These are phyloP conservation scores for Nebria brevicollis DNA, from an alignment of 2,888 invertebrate genomes.

Conservation along the genomic window DNA sequence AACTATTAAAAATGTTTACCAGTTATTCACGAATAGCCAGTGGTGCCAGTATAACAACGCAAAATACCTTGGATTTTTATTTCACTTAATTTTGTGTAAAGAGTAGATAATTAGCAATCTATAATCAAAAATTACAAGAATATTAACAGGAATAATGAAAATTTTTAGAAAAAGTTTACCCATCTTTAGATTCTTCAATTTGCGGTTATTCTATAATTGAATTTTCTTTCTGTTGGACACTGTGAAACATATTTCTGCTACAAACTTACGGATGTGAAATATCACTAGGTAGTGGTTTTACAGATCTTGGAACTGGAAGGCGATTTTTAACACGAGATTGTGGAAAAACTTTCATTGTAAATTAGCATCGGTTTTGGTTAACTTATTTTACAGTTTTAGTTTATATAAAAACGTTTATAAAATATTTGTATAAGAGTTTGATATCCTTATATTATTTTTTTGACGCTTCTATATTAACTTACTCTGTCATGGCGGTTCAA, in stretches of 20 bases:
- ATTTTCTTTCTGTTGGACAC: neutral
- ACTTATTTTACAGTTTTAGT: slow-evolving; percentile 14
- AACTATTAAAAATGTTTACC: too few species aligned
- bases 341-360: slow-evolving; percentile 26
- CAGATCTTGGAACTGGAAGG: slow-evolving; percentile 30
- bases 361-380: slow-evolving; percentile 27
- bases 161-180: too few species aligned
- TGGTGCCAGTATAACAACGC: too few species aligned
- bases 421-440: slow-evolving; percentile 23
- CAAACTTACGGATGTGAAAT: slow-evolving; percentile 13
- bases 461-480: slow-evolving; percentile 42
- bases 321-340: slow-evolving; percentile 35
- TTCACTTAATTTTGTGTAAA: too few species aligned
- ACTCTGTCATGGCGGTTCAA: slow-evolving; percentile 83
- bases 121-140: too few species aligned
- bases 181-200: too few species aligned
- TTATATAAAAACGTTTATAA: slow-evolving; percentile 26
- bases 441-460: slow-evolving; percentile 34
- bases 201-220: neutral
- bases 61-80: too few species aligned
- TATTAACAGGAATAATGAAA: too few species aligned
- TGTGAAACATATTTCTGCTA: neutral
- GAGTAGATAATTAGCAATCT: too few species aligned
- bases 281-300: slow-evolving; percentile 34
- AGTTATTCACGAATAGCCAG: too few species aligned